Percentiles rank a stretch among this genome's conserved stretches.
phyloP scores from a whole-genome alignment of 2,113 vertebrate genomes.

The Euleptes europaea region DNA sequence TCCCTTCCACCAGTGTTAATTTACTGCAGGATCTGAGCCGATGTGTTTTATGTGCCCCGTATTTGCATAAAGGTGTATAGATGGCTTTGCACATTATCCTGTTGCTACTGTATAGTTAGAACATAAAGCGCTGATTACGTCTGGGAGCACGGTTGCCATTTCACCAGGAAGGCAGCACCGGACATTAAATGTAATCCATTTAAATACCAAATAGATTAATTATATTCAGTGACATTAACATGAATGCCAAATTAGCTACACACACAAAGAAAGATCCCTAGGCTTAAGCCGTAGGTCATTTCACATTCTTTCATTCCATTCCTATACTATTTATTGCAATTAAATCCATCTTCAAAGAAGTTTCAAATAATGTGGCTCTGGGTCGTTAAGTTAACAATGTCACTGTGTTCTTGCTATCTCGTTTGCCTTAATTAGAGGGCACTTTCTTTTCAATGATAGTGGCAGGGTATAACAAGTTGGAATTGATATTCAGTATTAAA shows the following conservation, averaged over 20 bases:
- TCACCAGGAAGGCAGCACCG: neutral
- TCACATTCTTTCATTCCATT: constrained; percentile 12
- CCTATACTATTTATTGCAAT: constrained; percentile 53
- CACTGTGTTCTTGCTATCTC: constrained; percentile 63
- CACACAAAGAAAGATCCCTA: constrained; percentile 33
- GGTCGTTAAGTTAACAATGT: constrained; percentile 67
- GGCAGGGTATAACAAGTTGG: constrained; percentile 46
- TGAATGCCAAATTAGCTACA: constrained; percentile 8
- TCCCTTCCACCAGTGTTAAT: no score
- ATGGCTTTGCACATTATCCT: neutral
- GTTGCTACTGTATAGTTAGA: neutral
- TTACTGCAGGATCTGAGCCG: no score
- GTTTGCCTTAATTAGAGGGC: constrained; percentile 67
- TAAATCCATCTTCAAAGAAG: constrained; percentile 56
- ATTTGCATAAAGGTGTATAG: neutral
- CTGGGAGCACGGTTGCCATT: constrained; percentile 10
- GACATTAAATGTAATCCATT: constrained; percentile 37
- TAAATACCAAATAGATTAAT: constrained; percentile 21
- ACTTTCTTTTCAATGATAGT: constrained; percentile 36
- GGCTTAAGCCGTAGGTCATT: constrained; percentile 35
- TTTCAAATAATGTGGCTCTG: constrained; percentile 54
- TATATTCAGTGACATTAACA: constrained; percentile 32
- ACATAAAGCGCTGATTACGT: neutral
- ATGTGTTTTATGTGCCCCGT: no score
- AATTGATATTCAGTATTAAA: constrained; percentile 53